Evolutionary conservation across 1,140 invertebrate genomes (phyloP).

Genomic region (Drosophila nikananu): DNA sequence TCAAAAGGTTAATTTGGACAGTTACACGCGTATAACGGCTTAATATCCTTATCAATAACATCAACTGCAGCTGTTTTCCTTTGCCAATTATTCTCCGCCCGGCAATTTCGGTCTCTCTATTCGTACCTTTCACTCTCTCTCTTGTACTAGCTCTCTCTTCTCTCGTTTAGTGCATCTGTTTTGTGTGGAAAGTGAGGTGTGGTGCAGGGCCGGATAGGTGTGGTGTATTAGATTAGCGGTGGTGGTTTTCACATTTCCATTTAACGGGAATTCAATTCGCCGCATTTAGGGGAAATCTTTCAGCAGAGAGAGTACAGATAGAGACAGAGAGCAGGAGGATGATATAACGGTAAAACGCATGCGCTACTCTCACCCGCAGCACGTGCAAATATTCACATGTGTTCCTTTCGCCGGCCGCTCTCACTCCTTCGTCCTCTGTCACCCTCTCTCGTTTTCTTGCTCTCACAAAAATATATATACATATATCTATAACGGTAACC

Average conservation of each 20-base stretch:
- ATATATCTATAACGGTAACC: conserved; percentile 25
- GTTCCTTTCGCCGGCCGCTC: conserved; percentile 41
- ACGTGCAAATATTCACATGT: conserved; percentile 61
- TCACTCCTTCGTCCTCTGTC: conserved; percentile 4
- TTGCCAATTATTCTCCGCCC: conserved; percentile 30
- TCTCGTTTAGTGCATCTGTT: conserved; percentile 4
- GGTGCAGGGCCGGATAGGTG: conserved; percentile 15
- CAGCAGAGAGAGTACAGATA: neutral
- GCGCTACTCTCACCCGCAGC: conserved; percentile 34
- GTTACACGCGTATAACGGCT: conserved; percentile 10
- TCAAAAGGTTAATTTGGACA: conserved; percentile 43
- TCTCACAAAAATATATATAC: conserved; percentile 8
- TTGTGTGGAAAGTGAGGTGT: neutral
- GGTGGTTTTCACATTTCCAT: conserved; percentile 24
- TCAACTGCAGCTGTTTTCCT: conserved; percentile 50
- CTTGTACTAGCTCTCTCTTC: neutral
- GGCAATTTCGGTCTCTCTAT: conserved; percentile 2
- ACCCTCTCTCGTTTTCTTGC: neutral
- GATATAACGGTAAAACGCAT: conserved; percentile 13
- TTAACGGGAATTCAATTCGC: conserved; percentile 52
- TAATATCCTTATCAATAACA: conserved; percentile 44
- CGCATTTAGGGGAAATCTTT: conserved; percentile 39
- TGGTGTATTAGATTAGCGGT: conserved; percentile 38
- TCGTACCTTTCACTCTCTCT: neutral
- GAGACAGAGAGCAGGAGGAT: neutral